A percentile compares a stretch with the other conserved stretches of the same genome.
Evolutionary conservation across 2,888 invertebrate genomes (phyloP).

Genomic region (Loripinus fragilis): DNA sequence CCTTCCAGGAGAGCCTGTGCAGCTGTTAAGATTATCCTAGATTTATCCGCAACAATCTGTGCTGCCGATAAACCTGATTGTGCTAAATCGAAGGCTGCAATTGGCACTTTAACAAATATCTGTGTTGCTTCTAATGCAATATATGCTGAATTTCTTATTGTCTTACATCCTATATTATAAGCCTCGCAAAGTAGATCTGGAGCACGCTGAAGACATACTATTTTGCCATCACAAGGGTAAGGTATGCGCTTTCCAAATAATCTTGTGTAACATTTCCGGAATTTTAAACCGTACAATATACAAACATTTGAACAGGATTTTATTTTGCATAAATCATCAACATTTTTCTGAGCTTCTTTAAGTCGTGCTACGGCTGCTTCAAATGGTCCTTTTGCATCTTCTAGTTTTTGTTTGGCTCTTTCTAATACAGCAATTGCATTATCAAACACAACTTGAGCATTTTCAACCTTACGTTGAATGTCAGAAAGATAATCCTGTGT

Average conservation of each 20-base stretch:
- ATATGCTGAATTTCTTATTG: slow-evolving; percentile 46
- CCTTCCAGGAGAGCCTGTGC: slow-evolving; percentile 46
- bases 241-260: slow-evolving; percentile 23
- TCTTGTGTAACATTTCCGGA: slow-evolving; percentile 23
- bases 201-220: slow-evolving; percentile 52
- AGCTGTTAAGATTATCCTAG: slow-evolving; percentile 44
- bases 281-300: slow-evolving; percentile 53
- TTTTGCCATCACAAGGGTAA: slow-evolving; percentile 46
- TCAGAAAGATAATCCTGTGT: slow-evolving; percentile 53
- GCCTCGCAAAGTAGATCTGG: slow-evolving; percentile 49
- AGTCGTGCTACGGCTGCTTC: slow-evolving; percentile 43
- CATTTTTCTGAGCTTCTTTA: slow-evolving; percentile 43
- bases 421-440: slow-evolving; percentile 44
- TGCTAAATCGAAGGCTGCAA: slow-evolving; percentile 56
- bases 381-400: slow-evolving; percentile 55
- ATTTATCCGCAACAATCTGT: slow-evolving; percentile 57
- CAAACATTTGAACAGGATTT: slow-evolving; percentile 45
- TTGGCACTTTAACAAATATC: slow-evolving; percentile 45
- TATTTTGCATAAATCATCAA: slow-evolving; percentile 59
- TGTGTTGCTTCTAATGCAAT: slow-evolving; percentile 50
- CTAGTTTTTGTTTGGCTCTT: slow-evolving; percentile 46
- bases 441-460: slow-evolving; percentile 50
- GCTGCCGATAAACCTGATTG: slow-evolving; percentile 47
- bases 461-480: slow-evolving; percentile 35
- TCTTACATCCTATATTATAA: slow-evolving; percentile 49